phyloP scores from a whole-genome alignment of 2,113 vertebrate species.

The Cephalopterus ornatus region DNA sequence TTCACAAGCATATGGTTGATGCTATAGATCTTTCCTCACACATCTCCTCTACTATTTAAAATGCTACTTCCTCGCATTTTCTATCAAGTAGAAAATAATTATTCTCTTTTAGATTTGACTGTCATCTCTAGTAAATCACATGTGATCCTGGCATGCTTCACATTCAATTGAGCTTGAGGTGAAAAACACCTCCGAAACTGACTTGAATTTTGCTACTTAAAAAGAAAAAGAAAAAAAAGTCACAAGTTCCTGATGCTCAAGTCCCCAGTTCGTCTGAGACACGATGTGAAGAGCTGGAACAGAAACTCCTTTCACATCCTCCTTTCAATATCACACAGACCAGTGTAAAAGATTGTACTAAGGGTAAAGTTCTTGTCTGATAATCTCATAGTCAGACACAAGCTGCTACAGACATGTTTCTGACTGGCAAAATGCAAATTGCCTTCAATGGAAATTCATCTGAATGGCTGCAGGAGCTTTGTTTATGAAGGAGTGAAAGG shows the following conservation, averaged over 20 bases:
- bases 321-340: not conserved
- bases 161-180: not conserved
- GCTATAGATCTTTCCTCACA: not conserved
- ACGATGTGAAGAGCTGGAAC: not conserved
- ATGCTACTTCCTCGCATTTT: not conserved
- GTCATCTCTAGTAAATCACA: not conserved
- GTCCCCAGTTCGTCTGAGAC: not conserved
- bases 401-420: not conserved
- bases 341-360: not conserved
- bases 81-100: not conserved
- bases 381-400: not conserved
- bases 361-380: not conserved
- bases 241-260: not conserved
- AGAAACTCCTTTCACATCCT: not conserved
- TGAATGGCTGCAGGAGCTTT: not conserved
- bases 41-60: not conserved
- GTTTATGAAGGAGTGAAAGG: not conserved
- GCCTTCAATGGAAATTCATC: not conserved
- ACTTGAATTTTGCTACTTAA: not conserved
- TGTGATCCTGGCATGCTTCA: not conserved
- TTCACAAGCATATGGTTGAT: accelerated
- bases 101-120: not conserved
- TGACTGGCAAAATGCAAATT: not conserved
- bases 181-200: not conserved
- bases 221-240: not conserved